Evolutionary conservation across 2,797 vertebrate species (phyloP).

Genomic region (Brachyrhaphis roseni): DNA sequence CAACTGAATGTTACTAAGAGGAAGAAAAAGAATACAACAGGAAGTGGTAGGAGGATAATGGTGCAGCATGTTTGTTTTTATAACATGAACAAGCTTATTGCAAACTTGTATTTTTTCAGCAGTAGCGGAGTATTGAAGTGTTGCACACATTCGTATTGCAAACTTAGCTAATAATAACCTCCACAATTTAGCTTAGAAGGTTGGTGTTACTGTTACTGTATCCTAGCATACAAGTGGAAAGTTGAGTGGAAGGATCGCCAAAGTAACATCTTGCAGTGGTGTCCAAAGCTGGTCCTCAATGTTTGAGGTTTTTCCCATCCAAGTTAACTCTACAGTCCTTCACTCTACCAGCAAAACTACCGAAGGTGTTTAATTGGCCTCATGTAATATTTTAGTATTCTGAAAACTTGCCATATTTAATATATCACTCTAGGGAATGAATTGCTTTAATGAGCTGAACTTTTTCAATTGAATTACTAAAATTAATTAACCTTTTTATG

Average conservation of each 20-base stretch:
- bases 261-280: neutral
- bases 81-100: too few species aligned
- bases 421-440: neutral
- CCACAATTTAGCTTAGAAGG: neutral
- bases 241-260: neutral
- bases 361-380: neutral
- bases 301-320: too few species aligned
- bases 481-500: neutral
- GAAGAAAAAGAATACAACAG: too few species aligned
- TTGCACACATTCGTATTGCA: too few species aligned
- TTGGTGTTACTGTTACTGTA: neutral
- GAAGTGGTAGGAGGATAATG: too few species aligned
- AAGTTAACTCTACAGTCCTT: neutral
- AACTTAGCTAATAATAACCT: neutral
- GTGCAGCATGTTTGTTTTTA: too few species aligned
- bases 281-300: too few species aligned
- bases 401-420: neutral
- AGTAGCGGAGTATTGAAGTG: too few species aligned
- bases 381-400: neutral
- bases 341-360: neutral
- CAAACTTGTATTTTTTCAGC: too few species aligned
- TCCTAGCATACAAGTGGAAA: neutral
- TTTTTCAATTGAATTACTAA: neutral
- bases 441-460: neutral
- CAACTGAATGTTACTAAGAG: too few species aligned